Evolutionary conservation across 2,888 invertebrate genomes (phyloP).

Genomic region (Sipha maydis): DNA sequence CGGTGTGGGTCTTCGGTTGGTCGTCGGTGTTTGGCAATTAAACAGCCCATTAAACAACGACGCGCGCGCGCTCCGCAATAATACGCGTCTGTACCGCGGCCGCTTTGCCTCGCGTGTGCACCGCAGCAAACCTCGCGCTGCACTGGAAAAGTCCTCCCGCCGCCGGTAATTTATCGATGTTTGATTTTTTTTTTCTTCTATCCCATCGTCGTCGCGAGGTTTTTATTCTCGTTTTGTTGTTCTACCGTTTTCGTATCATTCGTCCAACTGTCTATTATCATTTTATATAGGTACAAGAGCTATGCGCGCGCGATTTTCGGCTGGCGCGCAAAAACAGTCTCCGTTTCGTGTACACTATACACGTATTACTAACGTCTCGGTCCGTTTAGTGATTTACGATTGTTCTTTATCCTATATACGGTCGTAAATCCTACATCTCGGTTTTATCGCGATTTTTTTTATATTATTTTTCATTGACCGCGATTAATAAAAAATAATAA

Average conservation of each 20-base stretch:
- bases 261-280: no score
- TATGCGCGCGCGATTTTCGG: not conserved
- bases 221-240: constrained; percentile 1
- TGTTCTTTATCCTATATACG: not conserved
- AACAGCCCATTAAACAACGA: constrained; percentile 50
- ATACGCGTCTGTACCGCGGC: not conserved
- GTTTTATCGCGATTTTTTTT: not conserved
- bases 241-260: not conserved
- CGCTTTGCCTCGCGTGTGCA: not conserved
- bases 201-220: not conserved
- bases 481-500: constrained; percentile 25
- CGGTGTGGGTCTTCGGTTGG: not conserved
- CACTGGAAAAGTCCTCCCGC: constrained; percentile 18
- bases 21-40: constrained; percentile 30
- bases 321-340: constrained; percentile 5
- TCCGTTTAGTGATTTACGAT: constrained; percentile 17
- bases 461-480: constrained; percentile 30
- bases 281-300: not conserved
- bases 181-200: not conserved
- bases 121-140: not conserved
- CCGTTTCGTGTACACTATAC: not conserved
- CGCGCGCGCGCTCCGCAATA: not conserved
- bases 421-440: constrained; percentile 25
- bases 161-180: constrained; percentile 31
- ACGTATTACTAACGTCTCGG: constrained; percentile 10